Conservation (phyloP, 2,113 vertebrate genomes). For the Aspiorhynchus laticeps region DNA sequence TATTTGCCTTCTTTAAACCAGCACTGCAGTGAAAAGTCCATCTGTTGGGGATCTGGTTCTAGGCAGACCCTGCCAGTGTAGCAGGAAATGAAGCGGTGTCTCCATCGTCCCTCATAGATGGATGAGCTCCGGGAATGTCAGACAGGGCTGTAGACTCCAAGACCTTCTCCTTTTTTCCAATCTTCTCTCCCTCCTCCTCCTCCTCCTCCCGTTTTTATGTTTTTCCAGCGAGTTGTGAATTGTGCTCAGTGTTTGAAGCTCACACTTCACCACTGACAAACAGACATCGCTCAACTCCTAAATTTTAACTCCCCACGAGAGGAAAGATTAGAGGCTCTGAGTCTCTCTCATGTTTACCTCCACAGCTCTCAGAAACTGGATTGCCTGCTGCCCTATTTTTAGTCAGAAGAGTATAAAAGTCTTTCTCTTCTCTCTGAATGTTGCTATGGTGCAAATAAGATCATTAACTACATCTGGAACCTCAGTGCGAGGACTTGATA, state of each 20-base stretch:
- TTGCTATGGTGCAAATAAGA: slow-evolving; percentile 21
- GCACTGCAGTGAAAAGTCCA: slow-evolving; percentile 55
- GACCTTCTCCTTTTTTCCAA: slow-evolving; percentile 13
- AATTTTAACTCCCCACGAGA: slow-evolving; percentile 34
- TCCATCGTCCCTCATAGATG: slow-evolving; percentile 42
- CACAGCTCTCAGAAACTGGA: slow-evolving; percentile 1
- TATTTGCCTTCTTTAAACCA: not conserved
- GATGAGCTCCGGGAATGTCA: slow-evolving; percentile 59
- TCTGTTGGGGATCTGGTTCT: slow-evolving; percentile 44
- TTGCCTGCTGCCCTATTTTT: slow-evolving; percentile 26
- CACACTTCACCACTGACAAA: slow-evolving; percentile 26
- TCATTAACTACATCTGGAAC: slow-evolving; percentile 1
- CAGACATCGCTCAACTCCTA: slow-evolving; percentile 17
- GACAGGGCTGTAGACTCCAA: slow-evolving; percentile 45
- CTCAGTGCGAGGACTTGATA: not conserved
- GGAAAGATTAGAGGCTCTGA: slow-evolving; percentile 18
- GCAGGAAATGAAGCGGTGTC: slow-evolving; percentile 29
- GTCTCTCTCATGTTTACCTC: slow-evolving; percentile 38
- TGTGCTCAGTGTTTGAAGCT: slow-evolving; percentile 32
- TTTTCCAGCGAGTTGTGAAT: slow-evolving; percentile 35
- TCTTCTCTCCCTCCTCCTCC: slow-evolving; percentile 43
- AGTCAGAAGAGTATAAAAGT: not conserved
- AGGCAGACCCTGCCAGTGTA: slow-evolving; percentile 26
- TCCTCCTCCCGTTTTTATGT: slow-evolving; percentile 31
- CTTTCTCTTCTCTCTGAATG: not conserved